A percentile compares a stretch with the other conserved stretches of the same genome.
Conservation (phyloP, 2,888 invertebrate species). For the Himalopsyche japonica region DNA sequence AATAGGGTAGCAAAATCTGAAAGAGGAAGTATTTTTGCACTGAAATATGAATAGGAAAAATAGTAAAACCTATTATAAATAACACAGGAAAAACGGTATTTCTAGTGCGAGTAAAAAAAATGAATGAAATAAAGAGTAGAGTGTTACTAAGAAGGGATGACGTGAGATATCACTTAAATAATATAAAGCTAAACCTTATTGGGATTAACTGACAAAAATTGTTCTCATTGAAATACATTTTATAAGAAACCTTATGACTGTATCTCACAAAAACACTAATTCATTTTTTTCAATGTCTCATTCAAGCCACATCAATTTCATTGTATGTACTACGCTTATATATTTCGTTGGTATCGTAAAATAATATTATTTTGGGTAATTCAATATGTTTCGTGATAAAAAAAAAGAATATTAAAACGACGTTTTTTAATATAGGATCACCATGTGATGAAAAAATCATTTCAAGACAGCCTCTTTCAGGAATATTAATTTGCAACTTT, state of each 20-base stretch:
- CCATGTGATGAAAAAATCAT: not conserved
- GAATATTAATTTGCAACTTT: conserved; percentile 17
- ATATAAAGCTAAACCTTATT: not conserved
- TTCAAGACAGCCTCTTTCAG: not conserved
- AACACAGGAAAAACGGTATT: no score
- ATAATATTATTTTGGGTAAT: no score
- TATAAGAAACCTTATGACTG: not conserved
- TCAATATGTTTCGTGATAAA: no score
- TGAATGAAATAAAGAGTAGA: not conserved
- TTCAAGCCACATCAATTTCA: not conserved
- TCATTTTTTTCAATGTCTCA: not conserved
- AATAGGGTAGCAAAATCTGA: no score
- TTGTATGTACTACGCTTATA: no score
- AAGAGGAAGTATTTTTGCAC: no score
- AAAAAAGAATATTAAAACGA: not conserved
- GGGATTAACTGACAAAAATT: not conserved
- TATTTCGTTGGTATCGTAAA: no score
- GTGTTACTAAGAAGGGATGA: not conserved
- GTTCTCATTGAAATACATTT: not conserved
- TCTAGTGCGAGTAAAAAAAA: no score
- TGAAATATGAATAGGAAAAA: no score
- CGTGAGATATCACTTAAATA: not conserved
- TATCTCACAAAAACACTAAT: not conserved
- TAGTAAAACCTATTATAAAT: no score
- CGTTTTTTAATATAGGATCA: not conserved